Evolutionary conservation across 2,888 invertebrate genomes (phyloP).

Genomic region (Xestia xanthographa): DNA sequence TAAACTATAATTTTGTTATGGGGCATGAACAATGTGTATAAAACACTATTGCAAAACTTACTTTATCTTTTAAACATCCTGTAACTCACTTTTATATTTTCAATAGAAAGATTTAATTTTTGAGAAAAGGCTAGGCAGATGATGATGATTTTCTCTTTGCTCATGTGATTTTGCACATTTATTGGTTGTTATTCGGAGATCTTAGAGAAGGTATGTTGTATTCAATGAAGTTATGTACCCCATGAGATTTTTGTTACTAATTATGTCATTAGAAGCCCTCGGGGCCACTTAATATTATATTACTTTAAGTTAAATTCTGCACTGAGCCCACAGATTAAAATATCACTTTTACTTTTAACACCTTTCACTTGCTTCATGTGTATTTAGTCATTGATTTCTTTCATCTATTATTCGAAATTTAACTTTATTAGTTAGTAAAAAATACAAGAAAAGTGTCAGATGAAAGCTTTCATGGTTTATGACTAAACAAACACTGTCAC

Average conservation of each 20-base stretch:
- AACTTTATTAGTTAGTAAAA: neutral
- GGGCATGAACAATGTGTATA: constrained; percentile 26
- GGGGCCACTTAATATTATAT: too few relatives aligned
- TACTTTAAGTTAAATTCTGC: neutral
- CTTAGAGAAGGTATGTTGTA: too few relatives aligned
- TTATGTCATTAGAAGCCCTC: too few relatives aligned
- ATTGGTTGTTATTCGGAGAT: too few relatives aligned
- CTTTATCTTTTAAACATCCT: constrained; percentile 44
- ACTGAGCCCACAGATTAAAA: neutral
- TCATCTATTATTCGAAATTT: neutral
- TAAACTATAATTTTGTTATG: constrained; percentile 16
- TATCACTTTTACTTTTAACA: constrained; percentile 60
- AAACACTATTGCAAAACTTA: constrained; percentile 41
- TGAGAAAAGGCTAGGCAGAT: too few relatives aligned
- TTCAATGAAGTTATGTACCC: too few relatives aligned
- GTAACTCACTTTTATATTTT: neutral
- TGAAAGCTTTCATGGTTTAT: too few relatives aligned
- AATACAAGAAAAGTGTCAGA: neutral
- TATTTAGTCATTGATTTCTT: neutral
- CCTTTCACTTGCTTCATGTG: constrained; percentile 56
- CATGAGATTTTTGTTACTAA: too few relatives aligned
- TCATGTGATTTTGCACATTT: too few relatives aligned
- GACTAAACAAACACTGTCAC: too few relatives aligned
- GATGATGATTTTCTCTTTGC: too few relatives aligned
- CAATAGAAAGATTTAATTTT: constrained; percentile 14